Evolutionary conservation across 37 sponge, comb jelly and placozoan genomes (phyloP).

Genomic region (Aphrocallistes beatrix): DNA sequence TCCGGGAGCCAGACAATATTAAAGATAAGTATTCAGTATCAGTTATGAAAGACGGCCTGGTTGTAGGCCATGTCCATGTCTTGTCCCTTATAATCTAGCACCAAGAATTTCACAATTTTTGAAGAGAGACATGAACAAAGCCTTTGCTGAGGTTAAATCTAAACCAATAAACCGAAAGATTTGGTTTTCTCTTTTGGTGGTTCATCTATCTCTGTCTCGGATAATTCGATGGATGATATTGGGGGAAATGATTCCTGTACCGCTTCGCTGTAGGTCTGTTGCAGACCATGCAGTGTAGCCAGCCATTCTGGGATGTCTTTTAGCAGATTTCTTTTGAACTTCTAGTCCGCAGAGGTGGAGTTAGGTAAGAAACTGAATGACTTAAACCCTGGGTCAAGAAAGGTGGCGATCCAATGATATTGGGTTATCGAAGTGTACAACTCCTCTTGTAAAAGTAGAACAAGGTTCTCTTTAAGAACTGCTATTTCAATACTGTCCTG

Average conservation of each 20-base stretch:
- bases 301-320: constrained; percentile 20
- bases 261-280: constrained; percentile 15
- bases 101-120: constrained; percentile 20
- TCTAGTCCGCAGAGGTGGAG: constrained; percentile 16
- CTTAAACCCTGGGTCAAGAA: constrained; percentile 18
- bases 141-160: neutral
- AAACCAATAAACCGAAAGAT: constrained; percentile 20
- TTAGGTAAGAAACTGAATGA: constrained; percentile 18
- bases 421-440: constrained; percentile 18
- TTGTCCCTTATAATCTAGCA: constrained; percentile 20
- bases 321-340: constrained; percentile 19
- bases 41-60: constrained; percentile 24
- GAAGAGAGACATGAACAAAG: constrained; percentile 21
- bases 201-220: constrained; percentile 13
- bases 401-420: constrained; percentile 19
- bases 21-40: constrained; percentile 26
- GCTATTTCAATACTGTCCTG: constrained; percentile 19
- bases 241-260: constrained; percentile 16
- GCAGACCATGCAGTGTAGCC: constrained; percentile 16
- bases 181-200: constrained; percentile 13
- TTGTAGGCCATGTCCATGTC: constrained; percentile 21
- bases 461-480: neutral
- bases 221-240: constrained; percentile 12
- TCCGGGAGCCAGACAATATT: constrained; percentile 20
- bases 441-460: constrained; percentile 8